These are phyloP conservation scores for Xestia xanthographa DNA, from an alignment of 2,888 invertebrate genomes.

Conservation along the genomic window DNA sequence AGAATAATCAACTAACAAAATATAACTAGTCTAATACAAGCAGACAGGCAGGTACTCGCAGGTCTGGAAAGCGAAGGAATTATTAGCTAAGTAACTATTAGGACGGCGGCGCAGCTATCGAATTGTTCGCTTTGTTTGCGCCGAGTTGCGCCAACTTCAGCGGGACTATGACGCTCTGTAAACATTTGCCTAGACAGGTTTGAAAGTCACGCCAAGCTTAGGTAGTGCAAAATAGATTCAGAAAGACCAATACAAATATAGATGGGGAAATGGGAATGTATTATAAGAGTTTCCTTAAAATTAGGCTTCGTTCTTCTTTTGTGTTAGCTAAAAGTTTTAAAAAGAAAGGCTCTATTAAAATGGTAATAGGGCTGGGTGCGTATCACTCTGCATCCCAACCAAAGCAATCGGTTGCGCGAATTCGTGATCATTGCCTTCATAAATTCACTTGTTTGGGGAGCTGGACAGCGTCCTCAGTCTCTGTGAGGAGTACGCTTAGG, in stretches of 20 bases:
- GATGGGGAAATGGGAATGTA: neutral
- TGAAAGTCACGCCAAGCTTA: conserved; percentile 27
- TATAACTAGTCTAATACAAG: neutral
- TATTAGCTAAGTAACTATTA: conserved; percentile 51
- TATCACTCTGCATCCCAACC: neutral
- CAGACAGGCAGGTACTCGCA: neutral
- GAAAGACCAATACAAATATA: neutral
- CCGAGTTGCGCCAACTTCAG: conserved; percentile 37
- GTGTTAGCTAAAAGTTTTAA: neutral
- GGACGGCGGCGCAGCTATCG: conserved; percentile 30
- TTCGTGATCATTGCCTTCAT: neutral
- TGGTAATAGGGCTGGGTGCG: neutral
- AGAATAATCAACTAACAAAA: conserved; percentile 6
- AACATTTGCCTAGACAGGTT: conserved; percentile 55
- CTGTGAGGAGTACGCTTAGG: neutral
- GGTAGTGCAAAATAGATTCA: neutral
- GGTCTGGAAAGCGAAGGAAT: conserved; percentile 26
- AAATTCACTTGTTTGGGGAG: neutral
- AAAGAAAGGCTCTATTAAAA: neutral
- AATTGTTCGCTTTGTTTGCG: conserved; percentile 58
- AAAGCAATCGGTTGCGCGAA: neutral
- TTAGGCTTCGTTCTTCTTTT: neutral
- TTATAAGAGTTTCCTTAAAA: neutral
- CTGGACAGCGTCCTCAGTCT: neutral
- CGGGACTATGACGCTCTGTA: conserved; percentile 38